These are phyloP conservation scores for Scaptomyza cyrtandrae DNA, from an alignment of 2,888 invertebrate genomes.

Conservation along the genomic window DNA sequence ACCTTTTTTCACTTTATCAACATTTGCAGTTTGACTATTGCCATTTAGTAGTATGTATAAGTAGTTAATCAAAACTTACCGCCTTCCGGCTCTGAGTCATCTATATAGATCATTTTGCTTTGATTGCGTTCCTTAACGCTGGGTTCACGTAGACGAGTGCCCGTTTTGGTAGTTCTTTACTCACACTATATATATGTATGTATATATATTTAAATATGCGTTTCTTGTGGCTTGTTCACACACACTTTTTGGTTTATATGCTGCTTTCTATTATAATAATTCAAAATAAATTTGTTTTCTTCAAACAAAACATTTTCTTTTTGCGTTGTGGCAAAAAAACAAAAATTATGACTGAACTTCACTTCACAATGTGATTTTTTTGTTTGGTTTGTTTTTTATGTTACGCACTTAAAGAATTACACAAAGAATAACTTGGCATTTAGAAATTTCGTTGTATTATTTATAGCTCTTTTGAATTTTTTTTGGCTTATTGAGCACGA, in stretches of 20 bases:
- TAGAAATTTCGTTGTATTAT: slow-evolving; percentile 37
- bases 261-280: slow-evolving; percentile 28
- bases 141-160: slow-evolving; percentile 76
- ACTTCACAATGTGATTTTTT: slow-evolving; percentile 55
- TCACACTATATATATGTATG: background rate
- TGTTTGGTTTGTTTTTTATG: slow-evolving; percentile 18
- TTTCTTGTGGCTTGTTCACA: slow-evolving; percentile 14
- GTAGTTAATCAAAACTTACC: slow-evolving; percentile 87
- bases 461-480: slow-evolving; percentile 39
- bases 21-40: background rate
- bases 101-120: slow-evolving; percentile 92
- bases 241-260: slow-evolving; percentile 33
- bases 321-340: slow-evolving; percentile 48
- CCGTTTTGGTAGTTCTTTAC: slow-evolving; percentile 56
- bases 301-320: slow-evolving; percentile 53
- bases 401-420: slow-evolving; percentile 67
- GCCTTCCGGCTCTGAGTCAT: slow-evolving; percentile 95
- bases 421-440: slow-evolving; percentile 44
- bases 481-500: slow-evolving; percentile 44
- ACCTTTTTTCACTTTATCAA: slow-evolving; percentile 3
- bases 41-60: background rate
- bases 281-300: slow-evolving; percentile 44
- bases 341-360: slow-evolving; percentile 48
- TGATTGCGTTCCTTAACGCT: slow-evolving; percentile 55
- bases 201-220: background rate